Evolutionary conservation across 2,113 vertebrate genomes (phyloP).

Genomic region (Trematocara macrostoma): DNA sequence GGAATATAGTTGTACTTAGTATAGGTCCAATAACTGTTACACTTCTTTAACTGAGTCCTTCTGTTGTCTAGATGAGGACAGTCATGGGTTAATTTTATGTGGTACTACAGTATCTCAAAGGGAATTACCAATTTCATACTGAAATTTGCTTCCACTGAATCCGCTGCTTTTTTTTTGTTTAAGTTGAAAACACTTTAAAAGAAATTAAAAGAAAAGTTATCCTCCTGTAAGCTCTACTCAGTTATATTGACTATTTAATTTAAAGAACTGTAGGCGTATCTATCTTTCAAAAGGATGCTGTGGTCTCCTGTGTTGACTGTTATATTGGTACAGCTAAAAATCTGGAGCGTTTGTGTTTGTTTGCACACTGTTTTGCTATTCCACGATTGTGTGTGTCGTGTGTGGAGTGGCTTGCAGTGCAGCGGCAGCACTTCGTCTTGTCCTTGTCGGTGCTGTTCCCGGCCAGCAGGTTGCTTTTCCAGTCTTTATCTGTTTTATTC

Average conservation of each 20-base stretch:
- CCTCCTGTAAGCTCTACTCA: neutral
- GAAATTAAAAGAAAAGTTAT: neutral
- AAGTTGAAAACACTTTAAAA: neutral
- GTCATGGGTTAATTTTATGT: neutral
- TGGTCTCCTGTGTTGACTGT: constrained; percentile 8
- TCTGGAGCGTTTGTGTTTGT: constrained; percentile 41
- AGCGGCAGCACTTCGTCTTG: constrained; percentile 6
- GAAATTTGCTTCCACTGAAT: neutral
- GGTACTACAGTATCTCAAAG: neutral
- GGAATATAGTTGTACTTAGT: neutral
- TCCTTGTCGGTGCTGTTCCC: constrained; percentile 49
- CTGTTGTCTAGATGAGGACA: neutral
- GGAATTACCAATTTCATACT: neutral
- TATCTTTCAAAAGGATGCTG: constrained; percentile 30
- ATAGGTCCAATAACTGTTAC: neutral
- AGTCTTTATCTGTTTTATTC: constrained; percentile 17
- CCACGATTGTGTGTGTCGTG: neutral
- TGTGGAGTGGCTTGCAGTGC: constrained; percentile 1
- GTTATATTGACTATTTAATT: constrained; percentile 11
- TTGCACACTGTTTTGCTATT: constrained; percentile 15
- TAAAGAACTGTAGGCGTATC: neutral
- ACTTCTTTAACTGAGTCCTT: neutral
- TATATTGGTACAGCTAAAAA: constrained; percentile 21
- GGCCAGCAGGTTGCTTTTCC: constrained; percentile 10
- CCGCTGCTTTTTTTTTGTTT: neutral